These are phyloP conservation scores for Diabrotica virgifera DNA, from an alignment of 1,140 invertebrate species.

Conservation along the genomic window DNA sequence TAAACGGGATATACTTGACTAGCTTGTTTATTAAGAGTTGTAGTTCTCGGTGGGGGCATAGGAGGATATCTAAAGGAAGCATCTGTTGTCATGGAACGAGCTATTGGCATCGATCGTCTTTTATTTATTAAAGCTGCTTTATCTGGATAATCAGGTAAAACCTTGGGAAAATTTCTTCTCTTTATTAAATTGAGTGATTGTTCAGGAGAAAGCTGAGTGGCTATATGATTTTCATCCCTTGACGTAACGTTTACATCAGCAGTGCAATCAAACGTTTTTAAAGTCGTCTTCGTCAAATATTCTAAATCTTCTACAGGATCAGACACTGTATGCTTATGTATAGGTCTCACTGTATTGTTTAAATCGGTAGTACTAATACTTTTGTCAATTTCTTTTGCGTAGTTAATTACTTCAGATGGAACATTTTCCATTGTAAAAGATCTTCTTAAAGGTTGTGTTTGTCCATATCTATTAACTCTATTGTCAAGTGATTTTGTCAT, in stretches of 20 bases:
- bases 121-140: slow-evolving; percentile 48
- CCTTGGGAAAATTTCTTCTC: slow-evolving; percentile 76
- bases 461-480: slow-evolving; percentile 28
- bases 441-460: slow-evolving; percentile 44
- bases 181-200: slow-evolving; percentile 71
- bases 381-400: slow-evolving; percentile 48
- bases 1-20: slow-evolving; percentile 34
- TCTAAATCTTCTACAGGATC: slow-evolving; percentile 62
- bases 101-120: slow-evolving; percentile 55
- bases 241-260: slow-evolving; percentile 74
- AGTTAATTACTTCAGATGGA: slow-evolving; percentile 34
- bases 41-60: slow-evolving; percentile 60
- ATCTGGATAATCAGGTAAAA: slow-evolving; percentile 68
- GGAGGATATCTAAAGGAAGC: slow-evolving; percentile 54
- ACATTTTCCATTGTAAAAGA: slow-evolving; percentile 51
- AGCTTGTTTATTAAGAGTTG: slow-evolving; percentile 56
- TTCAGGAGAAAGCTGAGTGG: slow-evolving; percentile 56
- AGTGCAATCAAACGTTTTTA: slow-evolving; percentile 52
- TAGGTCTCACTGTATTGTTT: slow-evolving; percentile 47
- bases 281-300: slow-evolving; percentile 41
- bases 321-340: slow-evolving; percentile 71
- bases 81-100: slow-evolving; percentile 44
- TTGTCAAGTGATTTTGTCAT: slow-evolving; percentile 59
- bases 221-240: slow-evolving; percentile 50
- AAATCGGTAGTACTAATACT: slow-evolving; percentile 44